Evolutionary conservation across 2,797 vertebrate genomes (phyloP), one percentile per base, ranked within the genome.

Genomic region (Falco novaeseelandiae): DNA sequence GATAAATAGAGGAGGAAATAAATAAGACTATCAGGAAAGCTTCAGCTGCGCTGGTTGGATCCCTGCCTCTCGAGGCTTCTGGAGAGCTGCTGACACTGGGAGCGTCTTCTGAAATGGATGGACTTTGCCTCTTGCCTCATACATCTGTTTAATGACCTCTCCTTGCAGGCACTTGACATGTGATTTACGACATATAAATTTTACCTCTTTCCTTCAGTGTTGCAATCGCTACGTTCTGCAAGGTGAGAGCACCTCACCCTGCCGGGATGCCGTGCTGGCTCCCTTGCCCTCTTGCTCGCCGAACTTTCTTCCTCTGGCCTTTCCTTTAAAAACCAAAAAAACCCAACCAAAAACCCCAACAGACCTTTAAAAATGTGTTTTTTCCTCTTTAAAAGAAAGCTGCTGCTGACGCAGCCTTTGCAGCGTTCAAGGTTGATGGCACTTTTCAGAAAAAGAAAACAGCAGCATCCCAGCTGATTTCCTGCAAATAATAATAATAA

Each of bases 91-190:
- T 95, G 96, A 88, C 93, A 95, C 69, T 19, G 85, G 93, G 88
- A 95, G 76, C 30, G 17, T 93, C 95, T 94, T 48, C 90, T 69
- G 70, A 95, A 95, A 96, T 95, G 91, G 95, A 96, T 96, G 91
- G 94, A 93, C 94, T 94, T 96, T 95, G 95, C 94, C 91, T 96
- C 95, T 95, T 87, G 93, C 93, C 96, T 96, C 93, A 91, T 96
- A 95, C 95, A 96, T 96, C 97, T 97, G 96, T 87, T 95, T 96
- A 97, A 97, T 91, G 96, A 96, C 95, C 96, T 93, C 94, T 96
- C 90, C 94, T 95, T 49, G 67, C 76, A 91, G 96, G 92, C 93
- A 95, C 94, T 95, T 88, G 93, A 92, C 93, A 81, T 2, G 73
- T 93, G 92, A 96, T 96, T 96, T 94, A 94, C 92, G 89, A 77